Conservation (phyloP, 2,113 vertebrate species). For the Triplophysa rosa region DNA sequence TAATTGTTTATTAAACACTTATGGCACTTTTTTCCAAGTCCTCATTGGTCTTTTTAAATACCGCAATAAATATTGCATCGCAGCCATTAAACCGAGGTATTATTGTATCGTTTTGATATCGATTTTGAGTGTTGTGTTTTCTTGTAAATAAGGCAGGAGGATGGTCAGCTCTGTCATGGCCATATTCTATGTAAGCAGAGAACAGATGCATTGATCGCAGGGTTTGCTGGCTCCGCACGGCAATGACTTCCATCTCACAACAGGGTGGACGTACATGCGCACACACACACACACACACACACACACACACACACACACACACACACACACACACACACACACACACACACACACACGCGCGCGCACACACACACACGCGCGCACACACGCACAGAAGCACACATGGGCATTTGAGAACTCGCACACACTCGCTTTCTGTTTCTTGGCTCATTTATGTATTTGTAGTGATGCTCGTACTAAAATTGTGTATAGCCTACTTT, state of each 20-base stretch:
- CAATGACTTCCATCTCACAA: constrained; percentile 43
- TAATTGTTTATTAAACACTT: too few species aligned
- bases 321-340: constrained; percentile 29
- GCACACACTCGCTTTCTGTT: constrained; percentile 39
- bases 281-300: constrained; percentile 30
- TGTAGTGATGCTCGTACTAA: neutral
- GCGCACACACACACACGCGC: constrained; percentile 14
- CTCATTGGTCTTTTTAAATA: too few species aligned
- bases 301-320: neutral
- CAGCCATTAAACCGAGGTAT: too few species aligned
- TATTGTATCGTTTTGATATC: too few species aligned
- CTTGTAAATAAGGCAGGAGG: constrained; percentile 11
- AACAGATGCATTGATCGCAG: constrained; percentile 57
- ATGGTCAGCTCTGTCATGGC: constrained; percentile 24
- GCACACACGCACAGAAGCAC: constrained; percentile 22
- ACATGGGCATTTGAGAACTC: constrained; percentile 17
- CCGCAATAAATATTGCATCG: too few species aligned
- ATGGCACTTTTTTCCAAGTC: too few species aligned
- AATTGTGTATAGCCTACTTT: too few species aligned
- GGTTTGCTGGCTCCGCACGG: constrained; percentile 52
- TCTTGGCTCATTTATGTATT: neutral
- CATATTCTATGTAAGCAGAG: constrained; percentile 38
- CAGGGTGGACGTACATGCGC: constrained; percentile 35
- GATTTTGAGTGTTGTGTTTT: neutral
- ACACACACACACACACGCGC: constrained; percentile 39